A percentile compares a stretch with the other conserved stretches of the same genome.
Evolutionary conservation across 2,888 invertebrate species (phyloP).

Genomic region (Phytoseiulus persimilis): DNA sequence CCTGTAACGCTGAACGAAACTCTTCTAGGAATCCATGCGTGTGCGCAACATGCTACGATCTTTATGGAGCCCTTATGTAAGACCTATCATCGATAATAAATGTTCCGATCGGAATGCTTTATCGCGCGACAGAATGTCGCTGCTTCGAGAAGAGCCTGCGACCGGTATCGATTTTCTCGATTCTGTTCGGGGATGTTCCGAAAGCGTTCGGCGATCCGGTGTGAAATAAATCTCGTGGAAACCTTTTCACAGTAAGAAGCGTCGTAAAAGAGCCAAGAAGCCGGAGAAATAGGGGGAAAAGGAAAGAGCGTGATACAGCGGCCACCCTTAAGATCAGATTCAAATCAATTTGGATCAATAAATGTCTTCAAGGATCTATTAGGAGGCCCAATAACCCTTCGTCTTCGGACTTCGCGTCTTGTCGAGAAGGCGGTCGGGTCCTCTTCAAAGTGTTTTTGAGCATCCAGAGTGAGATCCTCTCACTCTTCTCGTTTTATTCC

Average conservation of each 20-base stretch:
- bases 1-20: too few relatives aligned
- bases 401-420: neutral
- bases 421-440: neutral
- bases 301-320: neutral
- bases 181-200: neutral
- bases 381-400: neutral
- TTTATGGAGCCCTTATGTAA: neutral
- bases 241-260: neutral
- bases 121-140: neutral
- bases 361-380: neutral
- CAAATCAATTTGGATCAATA: neutral
- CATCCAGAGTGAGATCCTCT: neutral
- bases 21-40: neutral
- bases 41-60: neutral
- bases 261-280: neutral
- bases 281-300: neutral
- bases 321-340: constrained; percentile 5
- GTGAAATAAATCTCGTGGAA: neutral
- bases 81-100: neutral
- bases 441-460: neutral
- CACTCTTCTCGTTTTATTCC: too few relatives aligned
- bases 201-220: neutral
- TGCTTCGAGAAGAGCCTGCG: neutral
- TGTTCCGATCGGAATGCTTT: neutral
- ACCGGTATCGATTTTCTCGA: neutral